Evolutionary conservation across 2,113 vertebrate genomes (phyloP).

Genomic region (Lagopus muta): DNA sequence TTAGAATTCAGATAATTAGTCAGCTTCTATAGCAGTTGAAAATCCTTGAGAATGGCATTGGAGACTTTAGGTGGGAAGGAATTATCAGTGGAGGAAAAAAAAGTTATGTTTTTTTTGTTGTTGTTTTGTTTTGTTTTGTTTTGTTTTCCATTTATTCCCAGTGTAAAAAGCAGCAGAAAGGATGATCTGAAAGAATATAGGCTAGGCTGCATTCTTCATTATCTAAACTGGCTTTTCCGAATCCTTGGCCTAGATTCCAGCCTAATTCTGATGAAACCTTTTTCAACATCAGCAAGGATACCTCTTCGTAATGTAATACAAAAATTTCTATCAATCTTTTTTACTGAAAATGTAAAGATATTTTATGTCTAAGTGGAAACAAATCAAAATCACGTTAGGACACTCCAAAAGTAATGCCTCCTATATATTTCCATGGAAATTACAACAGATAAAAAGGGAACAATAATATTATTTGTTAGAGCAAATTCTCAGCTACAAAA

Average conservation of each 20-base stretch:
- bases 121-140: too few species aligned
- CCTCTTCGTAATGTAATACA: not conserved
- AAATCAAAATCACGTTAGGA: not conserved
- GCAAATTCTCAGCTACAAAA: too few species aligned
- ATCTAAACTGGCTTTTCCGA: not conserved
- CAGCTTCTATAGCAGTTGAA: not conserved
- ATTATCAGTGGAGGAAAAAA: not conserved
- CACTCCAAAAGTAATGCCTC: too few species aligned
- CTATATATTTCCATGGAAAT: too few species aligned
- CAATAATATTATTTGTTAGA: too few species aligned
- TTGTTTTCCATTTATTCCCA: slow-evolving; percentile 2
- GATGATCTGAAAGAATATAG: not conserved
- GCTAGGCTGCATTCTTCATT: not conserved
- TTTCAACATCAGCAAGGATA: not conserved
- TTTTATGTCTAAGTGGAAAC: not conserved
- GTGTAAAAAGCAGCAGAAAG: not conserved
- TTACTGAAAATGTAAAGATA: not conserved
- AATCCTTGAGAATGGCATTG: not conserved
- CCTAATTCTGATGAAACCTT: not conserved
- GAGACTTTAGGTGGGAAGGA: not conserved
- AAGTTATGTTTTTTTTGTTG: not conserved
- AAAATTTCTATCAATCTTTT: not conserved
- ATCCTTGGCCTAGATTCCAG: not conserved
- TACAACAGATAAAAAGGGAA: too few species aligned
- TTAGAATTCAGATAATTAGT: not conserved